Evolutionary conservation across 1,140 invertebrate genomes (phyloP), one percentile per base, ranked within the genome.

Genomic region (Anoplolepis gracilipes): DNA sequence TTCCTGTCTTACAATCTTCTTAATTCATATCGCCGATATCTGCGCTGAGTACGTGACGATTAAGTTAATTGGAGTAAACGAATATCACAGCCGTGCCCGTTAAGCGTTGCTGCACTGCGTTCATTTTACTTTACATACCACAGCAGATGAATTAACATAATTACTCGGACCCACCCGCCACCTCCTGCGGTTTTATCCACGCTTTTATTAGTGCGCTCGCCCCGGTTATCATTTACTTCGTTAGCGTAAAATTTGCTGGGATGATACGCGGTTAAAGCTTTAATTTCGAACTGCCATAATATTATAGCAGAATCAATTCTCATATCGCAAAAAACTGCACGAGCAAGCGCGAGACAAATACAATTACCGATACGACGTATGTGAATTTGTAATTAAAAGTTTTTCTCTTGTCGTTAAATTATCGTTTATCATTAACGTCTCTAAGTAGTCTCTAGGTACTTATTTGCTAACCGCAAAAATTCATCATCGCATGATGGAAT

Each of bases 1-100:
- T 90, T 90, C 88, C 88, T 59, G 88, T 87, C 78, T 89, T 89
- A 86, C 88, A 69, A 49, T 42, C 70, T 28, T 59, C 46, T 84
- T 82, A 85, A 61, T 42, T 72, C 42, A 33, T 10, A 16, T 30
- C 49, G 72, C 73, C 88, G 53, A 55, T 59, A 55, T 55, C n/a
- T 16, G 39, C 85, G 75, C 61, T 46, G 28, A 73, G 36, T 64
- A 85, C 84, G 69, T 70, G 65, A 73, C 85, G 85, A 87, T 90
- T 87, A 90, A 89, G 77, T 90, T 90, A 90, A 90, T 90, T 87
- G 84, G 73, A 67, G 73, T 90, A 89, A 90, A 90, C 85, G 88
- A 89, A 84, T 87, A 89, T 85, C 86, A 16, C 46, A 55, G 73
- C 49, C 62, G 19, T 13, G 28, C 46, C 30, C 19, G 36, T 49